Base-by-base conservation (phyloP, 2,797 vertebrate species). In the Xiphorhynchus erythropygius region DNA sequence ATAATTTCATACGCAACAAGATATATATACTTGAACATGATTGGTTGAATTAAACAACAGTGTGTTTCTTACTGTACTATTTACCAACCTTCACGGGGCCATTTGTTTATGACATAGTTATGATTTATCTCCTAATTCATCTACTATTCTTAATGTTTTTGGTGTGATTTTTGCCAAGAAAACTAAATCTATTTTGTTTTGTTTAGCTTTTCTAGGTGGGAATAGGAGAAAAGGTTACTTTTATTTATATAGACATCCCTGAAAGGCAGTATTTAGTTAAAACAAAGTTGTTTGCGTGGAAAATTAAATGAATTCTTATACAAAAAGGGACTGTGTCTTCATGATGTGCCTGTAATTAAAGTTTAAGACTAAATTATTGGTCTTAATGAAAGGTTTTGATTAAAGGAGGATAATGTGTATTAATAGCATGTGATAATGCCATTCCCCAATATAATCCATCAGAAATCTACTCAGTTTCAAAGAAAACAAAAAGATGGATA, bases 21-120 rank as follows among this genome's bases (percentile, higher is more conserved):
- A 59, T 55, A 46, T 7, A 24, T 57, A 30, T 57, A 42, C 69
- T 67, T 92, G 69, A 81, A 86, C 28, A 23, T 59, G 62, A 57
- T 71, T 93, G 64, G 76, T 80, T 94, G 84, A 94, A 90, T 96
- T 94, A 96, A 93, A 86, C 67, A 85, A 73, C 41, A 13, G 32
- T 60, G 80, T 96, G 60, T 39, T 81, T 39, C 37, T 94, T 96
- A 70, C 76, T 89, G 37, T 86, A 60, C 32, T 91, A 9, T 87
- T 46, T 89, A 83, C 92, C 85, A 92, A 53, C 8, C 14, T 62
- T 93, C 95, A 33, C 46, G 52, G 49, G 21, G 25, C 71, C 93
- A 78, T 95, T 92, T 96, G 70, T 96, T 97, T 96, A 90, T 90
- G 44, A 53, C 76, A 52, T 56, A 90, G 42, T 91, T 87, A 52